Evolutionary conservation across 2,113 vertebrate genomes (phyloP), one percentile per base, ranked within the genome.

Genomic region (Clupea harengus): DNA sequence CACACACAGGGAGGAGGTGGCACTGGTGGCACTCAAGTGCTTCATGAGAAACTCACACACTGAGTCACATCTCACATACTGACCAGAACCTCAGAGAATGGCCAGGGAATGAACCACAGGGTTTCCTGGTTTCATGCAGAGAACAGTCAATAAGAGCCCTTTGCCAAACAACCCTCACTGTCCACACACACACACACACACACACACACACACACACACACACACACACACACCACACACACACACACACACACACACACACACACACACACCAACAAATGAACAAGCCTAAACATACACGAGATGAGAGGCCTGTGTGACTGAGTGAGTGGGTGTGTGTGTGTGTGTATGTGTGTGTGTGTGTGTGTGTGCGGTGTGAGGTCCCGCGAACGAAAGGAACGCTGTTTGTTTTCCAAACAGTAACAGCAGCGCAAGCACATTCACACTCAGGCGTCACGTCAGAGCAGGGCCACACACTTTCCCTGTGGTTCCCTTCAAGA

Each of bases 281-380:
- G 64, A 72, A 32, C 64, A 72, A 32, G 28, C 64, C 25, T 25
- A 28, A 72, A 25, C 64, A 72, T 28, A 32, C 25, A 72, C 25
- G 25, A 72, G 25, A 25, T 13, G 64, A 72, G 28, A 28, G 25
- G n/a, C 2, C 7, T 28, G 6, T 28, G 64, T 67, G n/a, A 28
- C 7, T 67, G 64, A 28, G 22, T 67, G 64, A 28, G 64, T 28
- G 64, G 25, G 64, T 67, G 64, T 72, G 64, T 72, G 64, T 72
- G 25, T 72, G 64, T 72, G 64, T 25, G 60, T 25, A 25, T 72
- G 64, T 72, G 64, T 72, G 64, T 72, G 64, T 72, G 64, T 72
- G 22, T 20, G 18, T 64, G 57, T 64, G 17, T 64, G 57, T 22
- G 54, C 18, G 52, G 54, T 72, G 64, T 72, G 64, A 72, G 64